Evolutionary conservation across 2,797 vertebrate species (phyloP).

Genomic region (Cuniculus paca): DNA sequence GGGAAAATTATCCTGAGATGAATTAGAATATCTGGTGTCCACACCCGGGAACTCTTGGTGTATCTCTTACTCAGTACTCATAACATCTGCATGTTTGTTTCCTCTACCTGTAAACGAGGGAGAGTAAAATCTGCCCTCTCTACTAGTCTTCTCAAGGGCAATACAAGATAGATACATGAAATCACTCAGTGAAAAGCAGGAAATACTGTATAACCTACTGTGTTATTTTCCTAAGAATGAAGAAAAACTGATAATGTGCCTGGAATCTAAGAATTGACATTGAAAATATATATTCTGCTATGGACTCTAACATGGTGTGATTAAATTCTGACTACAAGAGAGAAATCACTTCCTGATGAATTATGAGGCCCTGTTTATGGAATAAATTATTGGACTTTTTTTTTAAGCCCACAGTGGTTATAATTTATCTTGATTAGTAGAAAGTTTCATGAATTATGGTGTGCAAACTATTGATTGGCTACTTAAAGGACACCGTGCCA

Average conservation of each 20-base stretch:
- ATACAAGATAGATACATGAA: neutral
- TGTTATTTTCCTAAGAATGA: neutral
- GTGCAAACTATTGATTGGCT: slow-evolving; percentile 67
- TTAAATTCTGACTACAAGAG: slow-evolving; percentile 65
- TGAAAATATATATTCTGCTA: slow-evolving; percentile 52
- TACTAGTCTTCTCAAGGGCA: neutral
- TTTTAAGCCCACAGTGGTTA: slow-evolving; percentile 74
- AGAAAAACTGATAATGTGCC: neutral
- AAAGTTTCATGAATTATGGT: slow-evolving; percentile 52
- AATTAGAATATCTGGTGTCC: neutral
- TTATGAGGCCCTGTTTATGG: slow-evolving; percentile 75
- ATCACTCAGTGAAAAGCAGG: neutral
- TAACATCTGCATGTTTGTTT: neutral
- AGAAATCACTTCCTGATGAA: slow-evolving; percentile 67
- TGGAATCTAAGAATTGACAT: slow-evolving; percentile 19
- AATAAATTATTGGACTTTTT: slow-evolving; percentile 75
- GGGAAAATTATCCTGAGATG: neutral
- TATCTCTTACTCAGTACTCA: neutral
- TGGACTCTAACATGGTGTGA: neutral
- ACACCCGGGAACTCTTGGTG: accelerated
- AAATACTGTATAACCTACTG: neutral
- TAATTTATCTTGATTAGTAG: slow-evolving; percentile 83
- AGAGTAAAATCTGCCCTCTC: neutral
- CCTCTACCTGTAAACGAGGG: neutral
- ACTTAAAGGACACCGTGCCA: neutral